Conservation (phyloP, 2,113 vertebrate species). For the Parus major region DNA sequence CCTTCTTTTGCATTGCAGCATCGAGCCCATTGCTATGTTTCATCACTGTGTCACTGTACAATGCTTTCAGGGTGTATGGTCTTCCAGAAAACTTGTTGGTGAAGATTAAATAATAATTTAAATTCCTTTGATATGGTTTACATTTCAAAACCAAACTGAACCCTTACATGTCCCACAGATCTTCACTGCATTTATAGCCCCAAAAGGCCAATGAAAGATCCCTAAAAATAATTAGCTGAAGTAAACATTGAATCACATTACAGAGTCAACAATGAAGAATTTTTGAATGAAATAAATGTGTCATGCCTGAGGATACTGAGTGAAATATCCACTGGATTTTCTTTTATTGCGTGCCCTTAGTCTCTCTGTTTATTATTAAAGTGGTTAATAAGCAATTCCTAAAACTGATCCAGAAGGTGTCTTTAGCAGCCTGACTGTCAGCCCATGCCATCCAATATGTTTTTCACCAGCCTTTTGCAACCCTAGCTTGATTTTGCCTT, state of each 20-base stretch:
- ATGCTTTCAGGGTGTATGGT: neutral
- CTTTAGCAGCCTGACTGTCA: conserved; percentile 52
- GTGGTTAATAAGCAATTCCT: conserved; percentile 58
- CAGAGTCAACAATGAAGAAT: conserved; percentile 17
- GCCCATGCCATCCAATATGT: conserved; percentile 12
- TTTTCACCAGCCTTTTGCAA: conserved; percentile 53
- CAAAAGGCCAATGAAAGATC: conserved; percentile 30
- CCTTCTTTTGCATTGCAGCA: neutral
- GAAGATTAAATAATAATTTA: neutral
- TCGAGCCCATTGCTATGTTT: neutral
- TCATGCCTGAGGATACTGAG: neutral
- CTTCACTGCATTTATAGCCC: neutral
- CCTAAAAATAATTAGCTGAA: conserved; percentile 56
- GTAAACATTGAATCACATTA: conserved; percentile 46
- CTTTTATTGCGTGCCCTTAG: conserved; percentile 60
- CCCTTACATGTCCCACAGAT: fast-evolving
- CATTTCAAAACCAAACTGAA: conserved; percentile 6
- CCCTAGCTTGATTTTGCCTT: conserved; percentile 50
- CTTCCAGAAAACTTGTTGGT: neutral
- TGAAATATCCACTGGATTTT: conserved; percentile 59
- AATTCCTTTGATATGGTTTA: neutral
- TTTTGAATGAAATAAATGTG: conserved; percentile 52
- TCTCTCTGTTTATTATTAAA: conserved; percentile 68
- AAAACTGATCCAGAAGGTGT: conserved; percentile 62
- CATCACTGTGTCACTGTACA: neutral